These are phyloP conservation scores for Columba janthina DNA, from an alignment of 2,113 vertebrate genomes.

Conservation along the genomic window DNA sequence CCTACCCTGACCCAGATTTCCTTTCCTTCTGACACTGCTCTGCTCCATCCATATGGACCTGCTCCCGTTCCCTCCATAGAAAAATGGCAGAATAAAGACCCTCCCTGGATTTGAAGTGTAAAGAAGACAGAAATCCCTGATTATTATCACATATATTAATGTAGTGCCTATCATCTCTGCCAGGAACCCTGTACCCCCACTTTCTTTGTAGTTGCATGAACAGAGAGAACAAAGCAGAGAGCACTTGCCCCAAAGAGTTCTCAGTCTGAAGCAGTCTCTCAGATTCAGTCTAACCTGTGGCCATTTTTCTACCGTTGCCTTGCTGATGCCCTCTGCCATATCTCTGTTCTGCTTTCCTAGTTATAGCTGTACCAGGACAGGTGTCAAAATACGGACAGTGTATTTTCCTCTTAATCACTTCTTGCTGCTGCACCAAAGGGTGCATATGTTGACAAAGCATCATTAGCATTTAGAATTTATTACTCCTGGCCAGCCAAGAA, in stretches of 20 bases:
- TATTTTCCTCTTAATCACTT: neutral
- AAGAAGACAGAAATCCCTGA: neutral
- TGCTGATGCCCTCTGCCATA: neutral
- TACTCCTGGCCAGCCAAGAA: neutral
- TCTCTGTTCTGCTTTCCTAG: neutral
- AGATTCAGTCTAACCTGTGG: neutral
- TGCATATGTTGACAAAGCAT: neutral
- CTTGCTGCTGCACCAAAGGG: neutral
- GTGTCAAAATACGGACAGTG: neutral
- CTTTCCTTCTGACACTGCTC: neutral
- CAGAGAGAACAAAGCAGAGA: neutral
- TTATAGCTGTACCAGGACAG: neutral
- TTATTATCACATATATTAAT: neutral
- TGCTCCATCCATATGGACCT: neutral
- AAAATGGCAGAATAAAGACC: neutral
- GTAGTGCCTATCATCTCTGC: neutral
- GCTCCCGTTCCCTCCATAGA: neutral
- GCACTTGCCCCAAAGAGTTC: neutral
- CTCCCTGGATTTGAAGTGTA: neutral
- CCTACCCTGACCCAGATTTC: neutral
- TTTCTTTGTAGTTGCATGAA: neutral
- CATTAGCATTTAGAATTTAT: neutral
- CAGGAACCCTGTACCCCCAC: too few relatives aligned
- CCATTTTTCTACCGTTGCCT: constrained; percentile 10
- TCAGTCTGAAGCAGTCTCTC: neutral